Evolutionary conservation across 2,113 vertebrate genomes (phyloP), one percentile per base, ranked within the genome.

Genomic region (Nannospalax galili): DNA sequence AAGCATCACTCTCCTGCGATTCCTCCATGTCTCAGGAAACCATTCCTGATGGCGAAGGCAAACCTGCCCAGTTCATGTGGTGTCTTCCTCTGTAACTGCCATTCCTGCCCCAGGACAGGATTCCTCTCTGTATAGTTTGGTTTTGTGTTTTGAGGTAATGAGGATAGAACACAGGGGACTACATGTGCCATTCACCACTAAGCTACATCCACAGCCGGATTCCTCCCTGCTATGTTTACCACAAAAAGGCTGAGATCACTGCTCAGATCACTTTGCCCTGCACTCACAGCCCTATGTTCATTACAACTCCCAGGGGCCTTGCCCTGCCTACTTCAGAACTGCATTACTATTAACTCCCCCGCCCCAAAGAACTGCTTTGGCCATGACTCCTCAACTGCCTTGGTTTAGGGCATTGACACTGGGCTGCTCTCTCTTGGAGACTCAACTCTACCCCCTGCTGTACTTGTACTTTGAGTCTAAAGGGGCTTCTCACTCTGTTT

Each of bases 361-460:
- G 11, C n/a, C n/a, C n/a, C 58, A 20, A 58, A 48, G 28, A 1
- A 81, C 3, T 42, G 19, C 8, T 22, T 58, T 37, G 62, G 70
- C 52, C 48, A 65, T 40, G 52, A 70, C 79, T 45, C n/a, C 37
- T 74, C 77, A n/a, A 81, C 3, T 7, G 1, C 28, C 84, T 12
- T 86, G 35, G 9, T 26, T 67, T 58, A 19, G 14, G 9, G 5
- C 16, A 30, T 32, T 24, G 14, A 56, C 24, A 48, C 16, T 8
- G 1, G 0, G 35, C 10, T 16, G 19, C 48, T 74, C 11, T 48
- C 24, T 26, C n/a, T 35, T 62, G 19, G 14, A 72, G 7, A 14
- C 30, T 30, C 65, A 72, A 0, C 0, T 0, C 12, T 37, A 17
- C 37, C 16, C 15, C 1, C 7, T 26, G 24, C 35, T 56, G 40